A percentile compares a stretch with the other conserved stretches of the same genome.
These are phyloP conservation scores for Caenorhabditis tropicalis DNA, from an alignment of 1,140 invertebrate genomes.

Conservation along the genomic window DNA sequence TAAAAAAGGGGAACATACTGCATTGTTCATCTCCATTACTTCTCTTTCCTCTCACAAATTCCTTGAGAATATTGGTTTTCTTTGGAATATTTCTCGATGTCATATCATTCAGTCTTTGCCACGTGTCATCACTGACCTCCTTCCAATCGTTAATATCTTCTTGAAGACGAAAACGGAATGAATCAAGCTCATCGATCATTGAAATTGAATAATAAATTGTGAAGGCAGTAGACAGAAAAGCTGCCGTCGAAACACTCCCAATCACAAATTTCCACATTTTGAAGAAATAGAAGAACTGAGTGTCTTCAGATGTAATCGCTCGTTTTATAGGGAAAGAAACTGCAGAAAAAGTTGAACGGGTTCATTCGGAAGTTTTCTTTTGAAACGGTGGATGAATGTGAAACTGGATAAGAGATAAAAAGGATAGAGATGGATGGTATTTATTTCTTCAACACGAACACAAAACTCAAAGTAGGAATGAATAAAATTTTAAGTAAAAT, in stretches of 20 bases:
- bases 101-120: slow-evolving; percentile 1
- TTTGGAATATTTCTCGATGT: slow-evolving; percentile 20
- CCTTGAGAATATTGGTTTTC: not conserved
- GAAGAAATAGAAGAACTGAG: not conserved
- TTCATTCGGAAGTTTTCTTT: not conserved
- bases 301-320: not conserved
- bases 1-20: not conserved
- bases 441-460: no score
- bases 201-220: slow-evolving; percentile 16
- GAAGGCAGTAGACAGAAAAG: not conserved
- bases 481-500: not conserved
- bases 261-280: slow-evolving; percentile 34
- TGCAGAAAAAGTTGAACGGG: not conserved
- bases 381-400: not conserved
- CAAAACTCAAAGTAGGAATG: not conserved
- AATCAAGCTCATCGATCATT: not conserved
- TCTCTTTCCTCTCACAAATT: slow-evolving; percentile 27
- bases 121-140: slow-evolving; percentile 24
- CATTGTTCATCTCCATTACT: slow-evolving; percentile 16
- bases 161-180: not conserved
- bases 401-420: not conserved
- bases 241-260: not conserved
- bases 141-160: not conserved
- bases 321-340: not conserved
- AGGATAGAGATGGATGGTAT: no score